Conservation (phyloP, 2,113 vertebrate species). For the Lamprotornis superbus region DNA sequence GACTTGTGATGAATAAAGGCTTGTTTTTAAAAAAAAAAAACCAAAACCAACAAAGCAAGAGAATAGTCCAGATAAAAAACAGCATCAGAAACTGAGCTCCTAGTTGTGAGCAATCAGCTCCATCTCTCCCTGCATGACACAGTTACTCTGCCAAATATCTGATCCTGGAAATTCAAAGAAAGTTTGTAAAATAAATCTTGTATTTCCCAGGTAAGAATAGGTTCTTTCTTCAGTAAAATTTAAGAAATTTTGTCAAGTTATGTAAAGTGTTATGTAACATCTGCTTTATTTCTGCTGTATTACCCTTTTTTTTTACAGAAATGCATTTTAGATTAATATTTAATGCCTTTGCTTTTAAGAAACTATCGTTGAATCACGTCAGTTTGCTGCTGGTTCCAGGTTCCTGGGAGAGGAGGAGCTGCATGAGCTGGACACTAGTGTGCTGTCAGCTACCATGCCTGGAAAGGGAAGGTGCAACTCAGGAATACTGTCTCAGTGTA, state of each 20-base stretch:
- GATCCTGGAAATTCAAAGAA: not conserved
- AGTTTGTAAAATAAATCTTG: not conserved
- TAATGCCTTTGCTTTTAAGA: slow-evolving; percentile 6
- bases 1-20: not conserved
- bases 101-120: not conserved
- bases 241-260: not conserved
- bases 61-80: not conserved
- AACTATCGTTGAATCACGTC: not conserved
- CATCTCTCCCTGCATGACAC: not conserved
- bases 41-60: not conserved
- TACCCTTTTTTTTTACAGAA: not conserved
- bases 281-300: not conserved
- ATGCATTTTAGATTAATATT: slow-evolving; percentile 9
- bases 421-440: not conserved
- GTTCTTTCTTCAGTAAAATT: not conserved
- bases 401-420: not conserved
- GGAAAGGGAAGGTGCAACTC: not conserved
- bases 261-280: not conserved
- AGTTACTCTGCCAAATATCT: not conserved
- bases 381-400: not conserved
- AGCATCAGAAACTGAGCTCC: not conserved
- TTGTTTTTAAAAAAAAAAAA: not conserved
- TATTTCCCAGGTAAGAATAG: not conserved
- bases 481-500: not conserved
- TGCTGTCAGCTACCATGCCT: not conserved